phyloP scores from a whole-genome alignment of 1,140 invertebrate genomes.

The Drosophila eugracilis region DNA sequence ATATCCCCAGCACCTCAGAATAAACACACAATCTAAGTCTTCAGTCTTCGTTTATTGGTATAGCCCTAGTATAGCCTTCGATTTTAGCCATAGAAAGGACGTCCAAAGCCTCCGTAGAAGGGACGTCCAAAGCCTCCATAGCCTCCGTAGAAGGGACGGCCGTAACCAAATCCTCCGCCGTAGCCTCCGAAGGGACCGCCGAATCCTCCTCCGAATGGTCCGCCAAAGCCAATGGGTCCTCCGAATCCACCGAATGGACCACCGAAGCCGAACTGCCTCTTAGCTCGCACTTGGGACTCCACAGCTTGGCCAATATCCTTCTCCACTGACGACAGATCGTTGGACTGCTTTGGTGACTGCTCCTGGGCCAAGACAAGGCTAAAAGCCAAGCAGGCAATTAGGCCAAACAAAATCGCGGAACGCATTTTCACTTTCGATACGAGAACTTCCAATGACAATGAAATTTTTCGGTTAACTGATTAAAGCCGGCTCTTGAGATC shows the following conservation, averaged over 20 bases:
- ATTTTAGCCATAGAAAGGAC: conserved; percentile 16
- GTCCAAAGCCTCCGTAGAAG: conserved; percentile 1
- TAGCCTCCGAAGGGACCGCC: not conserved
- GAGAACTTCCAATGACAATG: conserved; percentile 10
- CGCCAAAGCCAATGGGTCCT: conserved; percentile 1
- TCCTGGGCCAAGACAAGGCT: conserved; percentile 18
- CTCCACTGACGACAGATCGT: conserved; percentile 45
- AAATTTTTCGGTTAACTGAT: conserved; percentile 59
- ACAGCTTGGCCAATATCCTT: conserved; percentile 23
- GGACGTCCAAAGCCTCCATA: conserved; percentile 28
- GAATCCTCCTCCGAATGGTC: not conserved
- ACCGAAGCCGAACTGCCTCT: conserved; percentile 48
- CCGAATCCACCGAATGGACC: conserved; percentile 2
- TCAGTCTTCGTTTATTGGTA: conserved; percentile 42
- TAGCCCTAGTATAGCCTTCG: conserved; percentile 14
- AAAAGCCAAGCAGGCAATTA: conserved; percentile 35
- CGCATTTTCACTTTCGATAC: conserved; percentile 52
- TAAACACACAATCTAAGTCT: not conserved
- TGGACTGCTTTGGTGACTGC: conserved; percentile 9
- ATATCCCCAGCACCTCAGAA: conserved; percentile 4
- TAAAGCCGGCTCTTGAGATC: not conserved
- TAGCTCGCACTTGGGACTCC: conserved; percentile 41
- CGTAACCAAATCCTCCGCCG: conserved; percentile 13
- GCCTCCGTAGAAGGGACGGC: conserved; percentile 12
- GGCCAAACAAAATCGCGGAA: conserved; percentile 40